These are phyloP conservation scores for Hipposideros larvatus DNA, from an alignment of 2,797 vertebrate species.

Conservation along the genomic window DNA sequence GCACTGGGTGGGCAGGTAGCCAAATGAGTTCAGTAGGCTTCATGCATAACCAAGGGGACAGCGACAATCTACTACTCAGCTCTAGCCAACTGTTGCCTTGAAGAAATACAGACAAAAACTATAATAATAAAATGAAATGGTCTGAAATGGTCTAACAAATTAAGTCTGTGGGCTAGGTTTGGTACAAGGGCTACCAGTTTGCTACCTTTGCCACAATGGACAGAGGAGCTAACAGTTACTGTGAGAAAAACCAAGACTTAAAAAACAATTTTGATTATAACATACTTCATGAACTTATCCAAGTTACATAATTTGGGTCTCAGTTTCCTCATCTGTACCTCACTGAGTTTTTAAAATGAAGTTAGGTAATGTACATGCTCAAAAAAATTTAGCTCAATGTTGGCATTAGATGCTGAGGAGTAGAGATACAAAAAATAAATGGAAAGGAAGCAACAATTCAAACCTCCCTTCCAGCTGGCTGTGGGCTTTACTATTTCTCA, in stretches of 20 bases:
- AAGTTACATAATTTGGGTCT: conserved; percentile 8
- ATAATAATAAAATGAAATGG: not conserved
- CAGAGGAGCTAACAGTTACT: not conserved
- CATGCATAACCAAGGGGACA: not conserved
- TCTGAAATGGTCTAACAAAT: not conserved
- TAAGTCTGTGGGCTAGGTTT: not conserved
- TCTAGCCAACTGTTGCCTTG: not conserved
- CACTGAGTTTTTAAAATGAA: not conserved
- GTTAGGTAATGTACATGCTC: not conserved
- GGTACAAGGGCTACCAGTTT: not conserved
- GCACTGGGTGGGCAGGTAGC: not conserved
- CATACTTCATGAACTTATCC: not conserved
- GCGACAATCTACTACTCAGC: not conserved
- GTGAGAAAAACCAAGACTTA: not conserved
- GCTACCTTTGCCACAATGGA: not conserved
- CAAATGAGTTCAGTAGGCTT: not conserved
- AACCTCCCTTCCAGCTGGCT: not conserved
- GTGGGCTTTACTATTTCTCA: not conserved
- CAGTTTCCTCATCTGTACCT: not conserved
- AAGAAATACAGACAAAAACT: not conserved
- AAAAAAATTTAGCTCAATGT: not conserved
- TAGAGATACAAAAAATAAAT: not conserved
- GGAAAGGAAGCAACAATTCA: not conserved
- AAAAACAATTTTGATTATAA: conserved; percentile 17
- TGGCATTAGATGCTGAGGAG: not conserved